These are phyloP conservation scores for Oreotragus oreotragus DNA, from an alignment of 2,113 vertebrate genomes.

Conservation along the genomic window DNA sequence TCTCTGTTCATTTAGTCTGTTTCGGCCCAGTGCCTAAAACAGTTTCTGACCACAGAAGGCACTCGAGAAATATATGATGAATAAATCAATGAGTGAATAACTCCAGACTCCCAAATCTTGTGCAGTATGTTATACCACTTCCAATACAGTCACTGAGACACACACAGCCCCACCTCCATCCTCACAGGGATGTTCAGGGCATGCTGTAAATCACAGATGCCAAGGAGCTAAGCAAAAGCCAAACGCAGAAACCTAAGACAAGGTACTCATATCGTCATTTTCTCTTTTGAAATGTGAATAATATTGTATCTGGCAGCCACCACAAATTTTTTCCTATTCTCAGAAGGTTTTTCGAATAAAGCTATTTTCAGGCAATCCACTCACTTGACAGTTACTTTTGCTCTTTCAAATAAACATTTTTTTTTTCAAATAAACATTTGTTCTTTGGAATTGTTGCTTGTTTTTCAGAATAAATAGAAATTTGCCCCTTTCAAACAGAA, in stretches of 20 bases:
- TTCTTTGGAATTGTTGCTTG: conserved; percentile 48
- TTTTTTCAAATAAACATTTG: conserved; percentile 71
- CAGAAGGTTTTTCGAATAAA: conserved; percentile 63
- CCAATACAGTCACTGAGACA: neutral
- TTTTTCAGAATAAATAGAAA: conserved; percentile 68
- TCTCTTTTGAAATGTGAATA: conserved; percentile 49
- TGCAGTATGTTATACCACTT: neutral
- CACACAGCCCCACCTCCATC: neutral
- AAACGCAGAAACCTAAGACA: conserved; percentile 14
- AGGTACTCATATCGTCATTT: neutral
- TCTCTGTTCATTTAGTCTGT: neutral
- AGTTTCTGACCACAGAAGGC: neutral
- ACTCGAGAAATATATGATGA: neutral
- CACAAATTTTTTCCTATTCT: conserved; percentile 61
- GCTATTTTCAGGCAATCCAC: conserved; percentile 71
- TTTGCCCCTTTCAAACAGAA: conserved; percentile 57
- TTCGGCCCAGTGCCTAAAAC: neutral
- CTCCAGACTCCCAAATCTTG: neutral
- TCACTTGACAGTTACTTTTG: conserved; percentile 60
- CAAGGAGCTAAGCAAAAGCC: neutral
- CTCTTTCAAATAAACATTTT: conserved; percentile 70
- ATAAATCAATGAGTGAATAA: neutral
- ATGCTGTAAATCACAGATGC: neutral
- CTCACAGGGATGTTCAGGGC: neutral
- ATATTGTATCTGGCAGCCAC: conserved; percentile 56